Evolutionary conservation across 2,113 vertebrate genomes (phyloP), one percentile per base, ranked within the genome.

Genomic region (Psettodes erumei): DNA sequence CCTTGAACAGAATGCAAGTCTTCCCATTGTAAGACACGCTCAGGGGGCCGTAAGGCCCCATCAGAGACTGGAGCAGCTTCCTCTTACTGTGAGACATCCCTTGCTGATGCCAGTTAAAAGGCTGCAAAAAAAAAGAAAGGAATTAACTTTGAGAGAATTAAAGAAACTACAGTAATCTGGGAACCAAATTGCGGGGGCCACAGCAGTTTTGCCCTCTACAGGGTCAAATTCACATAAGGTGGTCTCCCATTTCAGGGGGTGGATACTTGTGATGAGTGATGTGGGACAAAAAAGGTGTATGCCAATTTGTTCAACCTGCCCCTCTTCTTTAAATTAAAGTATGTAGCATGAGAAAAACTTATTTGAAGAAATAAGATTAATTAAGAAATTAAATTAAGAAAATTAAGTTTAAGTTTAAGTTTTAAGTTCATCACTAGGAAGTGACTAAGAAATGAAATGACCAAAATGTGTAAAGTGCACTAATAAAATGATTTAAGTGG

Each of bases 1-100:
- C 95, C 94, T 96, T 96, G 90, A 99, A 99, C 11, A 98, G 95
- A 92, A 99, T 97, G 90, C 97, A 99, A 53, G 94, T 94, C 60
- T 92, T 95, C 72, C 95, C 96, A 19, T 95, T 94, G 71, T 94
- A 54, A 1, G 96, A 95, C 79, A 98, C 93, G 0, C 93, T 96
- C 40, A 98, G 75, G 1, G 95, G 95, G n/a, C 88, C 93, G n/a
- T 93, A 91, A 71, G 93, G 95, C 69, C 90, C 91, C 56, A 93
- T 93, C 47, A 90, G 83, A 0, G 81, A 89, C 87, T 94, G 92
- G 80, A 95, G 94, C 82, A 89, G 87, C 81, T 86, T 93, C 88
- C 93, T 89, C 87, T 91, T 93, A 76, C 92, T 93, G 75, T 87
- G 86, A 65, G 91, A 87, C 82, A 93, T 91, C 79, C 83, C 88